Conservation (phyloP, 2,888 invertebrate species). For the Synergus laeviventris region DNA sequence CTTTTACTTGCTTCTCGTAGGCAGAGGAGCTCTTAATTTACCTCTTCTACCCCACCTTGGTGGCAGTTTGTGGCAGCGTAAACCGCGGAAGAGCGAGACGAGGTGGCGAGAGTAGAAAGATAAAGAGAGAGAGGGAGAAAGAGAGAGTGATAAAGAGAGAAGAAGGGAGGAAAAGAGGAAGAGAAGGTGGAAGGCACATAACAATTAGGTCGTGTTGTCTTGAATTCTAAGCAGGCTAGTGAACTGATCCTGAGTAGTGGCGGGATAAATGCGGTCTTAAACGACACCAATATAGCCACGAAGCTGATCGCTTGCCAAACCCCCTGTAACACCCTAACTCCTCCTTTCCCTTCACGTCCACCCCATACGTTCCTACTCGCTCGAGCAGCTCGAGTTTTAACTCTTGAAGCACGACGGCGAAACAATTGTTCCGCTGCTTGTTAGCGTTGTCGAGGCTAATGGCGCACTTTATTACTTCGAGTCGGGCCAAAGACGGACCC, state of each 20-base stretch:
- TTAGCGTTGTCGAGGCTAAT: constrained; percentile 72
- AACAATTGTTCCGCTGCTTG: constrained; percentile 73
- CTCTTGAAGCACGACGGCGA: constrained; percentile 64
- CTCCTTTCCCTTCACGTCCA: constrained; percentile 48
- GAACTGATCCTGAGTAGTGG: constrained; percentile 70
- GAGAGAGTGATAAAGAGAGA: constrained; percentile 50
- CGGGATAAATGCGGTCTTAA: constrained; percentile 73
- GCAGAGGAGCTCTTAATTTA: constrained; percentile 55
- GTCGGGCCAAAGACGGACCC: constrained; percentile 54
- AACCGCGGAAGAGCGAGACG: constrained; percentile 45
- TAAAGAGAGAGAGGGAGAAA: constrained; percentile 51
- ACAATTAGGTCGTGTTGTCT: constrained; percentile 75
- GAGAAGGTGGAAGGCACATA: constrained; percentile 66
- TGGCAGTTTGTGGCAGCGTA: constrained; percentile 48
- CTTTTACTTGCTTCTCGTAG: constrained; percentile 47
- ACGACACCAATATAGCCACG: constrained; percentile 74
- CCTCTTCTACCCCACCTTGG: constrained; percentile 47
- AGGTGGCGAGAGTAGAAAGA: constrained; percentile 52
- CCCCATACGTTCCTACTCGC: constrained; percentile 51
- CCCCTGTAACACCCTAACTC: constrained; percentile 56
- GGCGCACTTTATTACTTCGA: constrained; percentile 71
- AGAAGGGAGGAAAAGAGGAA: constrained; percentile 53
- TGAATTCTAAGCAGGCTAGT: constrained; percentile 75
- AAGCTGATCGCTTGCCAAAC: constrained; percentile 73
- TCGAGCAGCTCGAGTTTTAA: constrained; percentile 53